Evolutionary conservation across 2,888 invertebrate genomes (phyloP).

Genomic region (Thecophora atra): DNA sequence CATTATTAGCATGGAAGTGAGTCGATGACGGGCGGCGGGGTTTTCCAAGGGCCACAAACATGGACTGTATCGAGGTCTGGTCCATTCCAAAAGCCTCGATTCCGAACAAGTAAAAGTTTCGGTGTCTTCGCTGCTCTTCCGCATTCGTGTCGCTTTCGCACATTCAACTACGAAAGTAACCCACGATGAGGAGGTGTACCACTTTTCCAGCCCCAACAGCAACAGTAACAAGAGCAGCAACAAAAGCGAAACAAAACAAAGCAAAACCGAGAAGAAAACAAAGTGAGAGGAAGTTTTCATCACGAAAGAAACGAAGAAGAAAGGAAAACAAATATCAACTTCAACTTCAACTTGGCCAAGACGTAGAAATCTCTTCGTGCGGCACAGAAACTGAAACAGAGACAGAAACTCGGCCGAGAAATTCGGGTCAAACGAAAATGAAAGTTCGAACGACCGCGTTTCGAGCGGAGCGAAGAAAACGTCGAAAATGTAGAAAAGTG

Average conservation of each 20-base stretch:
- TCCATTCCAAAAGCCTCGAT: neutral
- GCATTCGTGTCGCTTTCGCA: constrained; percentile 13
- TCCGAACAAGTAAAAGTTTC: constrained; percentile 31
- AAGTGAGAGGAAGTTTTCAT: constrained; percentile 24
- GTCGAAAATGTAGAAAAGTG: constrained; percentile 17
- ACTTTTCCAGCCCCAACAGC: constrained; percentile 40
- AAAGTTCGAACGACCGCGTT: constrained; percentile 52
- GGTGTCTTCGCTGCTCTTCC: neutral
- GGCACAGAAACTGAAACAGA: constrained; percentile 18
- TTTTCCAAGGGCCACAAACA: too few species aligned
- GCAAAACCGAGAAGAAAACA: constrained; percentile 41
- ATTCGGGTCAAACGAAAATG: constrained; percentile 64
- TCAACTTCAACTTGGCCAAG: constrained; percentile 25
- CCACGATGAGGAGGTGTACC: constrained; percentile 30
- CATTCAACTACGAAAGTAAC: constrained; percentile 18
- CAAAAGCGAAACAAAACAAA: constrained; percentile 48
- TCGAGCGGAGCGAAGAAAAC: too few species aligned
- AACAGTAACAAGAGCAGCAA: constrained; percentile 11
- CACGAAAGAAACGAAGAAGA: too few species aligned
- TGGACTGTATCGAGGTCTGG: neutral
- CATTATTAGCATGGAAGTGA: too few species aligned
- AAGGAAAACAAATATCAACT: constrained; percentile 37
- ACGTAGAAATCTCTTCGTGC: neutral
- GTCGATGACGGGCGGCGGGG: too few species aligned
- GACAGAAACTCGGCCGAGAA: too few species aligned